Evolutionary conservation across 2,888 invertebrate species (phyloP).

Genomic region (Apamea crenata): DNA sequence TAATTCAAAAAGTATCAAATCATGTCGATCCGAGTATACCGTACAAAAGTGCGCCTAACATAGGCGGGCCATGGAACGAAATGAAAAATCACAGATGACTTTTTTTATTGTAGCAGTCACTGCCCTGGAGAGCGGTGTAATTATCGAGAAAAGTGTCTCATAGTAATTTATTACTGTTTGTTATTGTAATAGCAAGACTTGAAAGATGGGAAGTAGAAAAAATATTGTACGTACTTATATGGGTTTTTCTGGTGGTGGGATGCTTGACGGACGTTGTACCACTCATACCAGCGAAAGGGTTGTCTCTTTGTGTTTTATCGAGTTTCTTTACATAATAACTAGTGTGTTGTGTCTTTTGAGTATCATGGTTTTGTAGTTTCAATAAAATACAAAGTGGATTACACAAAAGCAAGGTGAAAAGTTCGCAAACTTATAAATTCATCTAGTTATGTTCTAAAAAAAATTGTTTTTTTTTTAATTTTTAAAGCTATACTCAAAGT

Average conservation of each 20-base stretch:
- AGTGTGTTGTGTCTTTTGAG: background rate
- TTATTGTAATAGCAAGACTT: conserved; percentile 14
- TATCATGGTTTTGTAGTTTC: background rate
- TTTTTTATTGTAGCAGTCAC: conserved; percentile 84
- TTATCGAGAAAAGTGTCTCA: conserved; percentile 79
- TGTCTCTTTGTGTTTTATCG: background rate
- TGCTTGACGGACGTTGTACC: background rate
- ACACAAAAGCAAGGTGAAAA: background rate
- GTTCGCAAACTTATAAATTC: background rate
- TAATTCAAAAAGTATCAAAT: conserved; percentile 71
- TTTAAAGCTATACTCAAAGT: too few species aligned
- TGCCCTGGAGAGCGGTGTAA: conserved; percentile 80
- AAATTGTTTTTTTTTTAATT: too few species aligned
- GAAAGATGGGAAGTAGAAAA: background rate
- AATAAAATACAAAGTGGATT: background rate
- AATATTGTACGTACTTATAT: too few species aligned
- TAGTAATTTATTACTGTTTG: conserved; percentile 54
- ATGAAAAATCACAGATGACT: conserved; percentile 89
- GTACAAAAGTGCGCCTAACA: conserved; percentile 73
- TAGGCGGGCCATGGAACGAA: conserved; percentile 83
- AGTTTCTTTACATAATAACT: background rate
- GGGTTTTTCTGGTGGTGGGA: background rate
- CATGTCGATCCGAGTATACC: conserved; percentile 58
- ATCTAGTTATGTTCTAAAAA: background rate
- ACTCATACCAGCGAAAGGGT: background rate